Evolutionary conservation across 2,113 vertebrate genomes (phyloP).

Genomic region (Lota lota): DNA sequence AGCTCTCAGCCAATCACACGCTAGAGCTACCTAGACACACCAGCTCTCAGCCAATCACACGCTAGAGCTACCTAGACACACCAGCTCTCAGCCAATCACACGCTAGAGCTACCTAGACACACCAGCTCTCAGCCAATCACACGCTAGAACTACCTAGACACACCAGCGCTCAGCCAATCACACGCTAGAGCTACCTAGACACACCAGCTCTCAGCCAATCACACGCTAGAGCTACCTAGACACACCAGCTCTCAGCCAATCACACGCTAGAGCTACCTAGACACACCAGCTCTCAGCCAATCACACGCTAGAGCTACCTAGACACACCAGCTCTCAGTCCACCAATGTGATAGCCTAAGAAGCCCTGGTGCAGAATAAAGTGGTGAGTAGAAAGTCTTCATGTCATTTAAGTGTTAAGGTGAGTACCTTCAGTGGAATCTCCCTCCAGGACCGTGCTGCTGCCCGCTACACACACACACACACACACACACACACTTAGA

Average conservation of each 20-base stretch:
- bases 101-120: background rate
- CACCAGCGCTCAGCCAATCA: background rate
- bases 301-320: background rate
- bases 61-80: background rate
- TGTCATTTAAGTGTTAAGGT: no score
- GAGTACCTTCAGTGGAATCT: constrained; percentile 57
- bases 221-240: background rate
- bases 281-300: background rate
- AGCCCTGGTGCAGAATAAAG: no score
- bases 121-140: background rate
- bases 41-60: background rate
- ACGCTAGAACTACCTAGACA: background rate
- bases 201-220: constrained; percentile 1
- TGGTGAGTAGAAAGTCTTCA: no score
- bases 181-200: background rate
- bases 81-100: background rate
- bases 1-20: background rate
- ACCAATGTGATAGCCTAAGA: no score
- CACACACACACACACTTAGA: constrained; percentile 20
- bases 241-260: background rate
- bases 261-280: background rate
- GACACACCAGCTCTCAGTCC: background rate
- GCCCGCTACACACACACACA: constrained; percentile 45
- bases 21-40: background rate
- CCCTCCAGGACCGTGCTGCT: constrained; percentile 53